Evolutionary conservation across 2,888 invertebrate genomes (phyloP).

Genomic region (Andrena marginata): DNA sequence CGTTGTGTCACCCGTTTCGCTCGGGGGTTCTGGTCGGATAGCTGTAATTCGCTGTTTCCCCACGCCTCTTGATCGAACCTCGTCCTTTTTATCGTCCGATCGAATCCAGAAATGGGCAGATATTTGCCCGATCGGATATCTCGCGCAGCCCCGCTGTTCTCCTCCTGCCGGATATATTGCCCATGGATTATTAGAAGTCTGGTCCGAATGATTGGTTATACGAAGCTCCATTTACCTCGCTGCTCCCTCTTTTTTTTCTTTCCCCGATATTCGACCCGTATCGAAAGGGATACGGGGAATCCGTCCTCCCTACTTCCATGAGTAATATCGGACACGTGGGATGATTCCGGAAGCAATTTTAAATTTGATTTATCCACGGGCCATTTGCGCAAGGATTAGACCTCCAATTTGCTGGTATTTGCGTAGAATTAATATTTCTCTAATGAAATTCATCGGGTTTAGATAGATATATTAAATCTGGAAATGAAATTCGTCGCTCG

Average conservation of each 20-base stretch:
- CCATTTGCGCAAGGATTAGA: background rate
- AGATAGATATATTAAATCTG: too few relatives aligned
- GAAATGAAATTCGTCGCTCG: too few relatives aligned
- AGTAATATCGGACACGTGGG: slow-evolving; percentile 31
- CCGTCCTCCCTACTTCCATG: background rate
- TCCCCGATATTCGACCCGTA: slow-evolving; percentile 35
- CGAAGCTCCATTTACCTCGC: slow-evolving; percentile 59
- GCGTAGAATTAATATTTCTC: slow-evolving; percentile 1
- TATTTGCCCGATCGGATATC: slow-evolving; percentile 64
- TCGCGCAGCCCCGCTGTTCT: slow-evolving; percentile 54
- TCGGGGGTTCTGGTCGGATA: slow-evolving; percentile 71
- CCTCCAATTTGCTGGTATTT: background rate
- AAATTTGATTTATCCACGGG: slow-evolving; percentile 37
- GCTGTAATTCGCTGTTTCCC: slow-evolving; percentile 76
- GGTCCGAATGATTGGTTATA: slow-evolving; percentile 65
- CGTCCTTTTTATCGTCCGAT: slow-evolving; percentile 70
- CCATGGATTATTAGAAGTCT: slow-evolving; percentile 68
- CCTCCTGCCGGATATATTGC: slow-evolving; percentile 46
- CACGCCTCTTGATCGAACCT: slow-evolving; percentile 50
- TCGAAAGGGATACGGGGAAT: slow-evolving; percentile 36
- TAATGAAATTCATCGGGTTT: background rate
- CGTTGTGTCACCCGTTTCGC: slow-evolving; percentile 41
- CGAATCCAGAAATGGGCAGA: slow-evolving; percentile 61
- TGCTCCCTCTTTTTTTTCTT: slow-evolving; percentile 31
- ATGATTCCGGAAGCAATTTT: slow-evolving; percentile 37